Evolutionary conservation across 2,797 vertebrate genomes (phyloP).

Genomic region (Borostomias antarcticus): DNA sequence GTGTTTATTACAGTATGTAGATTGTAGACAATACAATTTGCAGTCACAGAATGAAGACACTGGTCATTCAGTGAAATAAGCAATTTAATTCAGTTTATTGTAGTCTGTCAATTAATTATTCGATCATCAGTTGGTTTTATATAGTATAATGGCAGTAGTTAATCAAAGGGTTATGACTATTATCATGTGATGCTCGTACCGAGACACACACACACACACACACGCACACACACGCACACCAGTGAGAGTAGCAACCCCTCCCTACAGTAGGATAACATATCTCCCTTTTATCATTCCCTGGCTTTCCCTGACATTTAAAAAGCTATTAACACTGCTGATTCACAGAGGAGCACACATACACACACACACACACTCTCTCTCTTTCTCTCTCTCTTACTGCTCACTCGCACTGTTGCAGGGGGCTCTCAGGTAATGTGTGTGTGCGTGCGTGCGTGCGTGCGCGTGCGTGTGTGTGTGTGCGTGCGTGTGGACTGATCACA

Average conservation of each 20-base stretch:
- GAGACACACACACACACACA: conserved; percentile 5
- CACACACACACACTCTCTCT: conserved; percentile 19
- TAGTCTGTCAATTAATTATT: too few relatives aligned
- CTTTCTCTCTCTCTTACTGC: conserved; percentile 5
- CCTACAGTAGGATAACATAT: conserved; percentile 77
- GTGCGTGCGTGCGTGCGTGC: conserved; percentile 12
- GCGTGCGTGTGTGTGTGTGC: conserved; percentile 23
- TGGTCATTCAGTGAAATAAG: too few relatives aligned
- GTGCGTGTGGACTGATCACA: conserved; percentile 52
- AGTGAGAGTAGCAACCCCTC: conserved; percentile 7
- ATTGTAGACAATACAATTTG: too few relatives aligned
- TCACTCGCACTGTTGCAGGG: neutral
- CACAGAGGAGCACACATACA: conserved; percentile 52
- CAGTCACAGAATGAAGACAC: too few relatives aligned
- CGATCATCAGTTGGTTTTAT: too few relatives aligned
- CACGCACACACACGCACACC: conserved; percentile 2
- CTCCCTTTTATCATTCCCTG: conserved; percentile 83
- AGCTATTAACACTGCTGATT: conserved; percentile 80
- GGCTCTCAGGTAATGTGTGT: conserved; percentile 5
- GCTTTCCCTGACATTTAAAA: conserved; percentile 88
- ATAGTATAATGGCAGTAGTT: too few relatives aligned
- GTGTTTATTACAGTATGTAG: neutral
- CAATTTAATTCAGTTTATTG: too few relatives aligned
- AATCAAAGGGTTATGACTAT: too few relatives aligned
- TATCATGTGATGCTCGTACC: too few relatives aligned